Conservation (phyloP, 2,797 vertebrate species). For the Acrossocheilus wenchowensis region DNA sequence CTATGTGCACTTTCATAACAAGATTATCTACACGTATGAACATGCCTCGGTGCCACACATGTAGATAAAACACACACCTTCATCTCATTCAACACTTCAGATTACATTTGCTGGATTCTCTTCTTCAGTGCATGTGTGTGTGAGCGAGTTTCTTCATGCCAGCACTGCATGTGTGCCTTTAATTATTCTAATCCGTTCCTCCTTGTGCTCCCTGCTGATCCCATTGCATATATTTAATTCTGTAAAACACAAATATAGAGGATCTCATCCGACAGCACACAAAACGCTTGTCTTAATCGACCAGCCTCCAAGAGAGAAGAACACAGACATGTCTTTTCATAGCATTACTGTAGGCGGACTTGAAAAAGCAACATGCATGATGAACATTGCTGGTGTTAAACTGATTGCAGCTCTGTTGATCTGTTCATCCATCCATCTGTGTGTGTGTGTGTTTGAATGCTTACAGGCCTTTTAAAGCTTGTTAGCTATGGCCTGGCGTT, state of each 20-base stretch:
- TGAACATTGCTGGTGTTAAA: constrained; percentile 10
- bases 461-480: constrained; percentile 61
- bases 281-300: constrained; percentile 53
- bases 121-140: constrained; percentile 21
- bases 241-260: constrained; percentile 55
- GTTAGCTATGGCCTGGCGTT: constrained; percentile 59
- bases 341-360: neutral
- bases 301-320: constrained; percentile 29
- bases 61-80: constrained; percentile 28
- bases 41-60: constrained; percentile 24
- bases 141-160: constrained; percentile 24
- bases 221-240: constrained; percentile 53
- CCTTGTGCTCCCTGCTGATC: constrained; percentile 55
- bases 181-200: constrained; percentile 62
- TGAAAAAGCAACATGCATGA: constrained; percentile 22
- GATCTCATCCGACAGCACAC: constrained; percentile 50
- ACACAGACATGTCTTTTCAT: neutral
- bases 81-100: constrained; percentile 21
- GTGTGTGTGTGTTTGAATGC: constrained; percentile 40
- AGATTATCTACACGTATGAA: constrained; percentile 16
- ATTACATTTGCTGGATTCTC: constrained; percentile 13
- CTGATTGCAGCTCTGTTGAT: constrained; percentile 41
- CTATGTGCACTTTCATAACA: constrained; percentile 25
- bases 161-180: constrained; percentile 43
- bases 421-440: constrained; percentile 48